Conservation (phyloP, 1,140 invertebrate species). For the Teleogryllus occipitalis region DNA sequence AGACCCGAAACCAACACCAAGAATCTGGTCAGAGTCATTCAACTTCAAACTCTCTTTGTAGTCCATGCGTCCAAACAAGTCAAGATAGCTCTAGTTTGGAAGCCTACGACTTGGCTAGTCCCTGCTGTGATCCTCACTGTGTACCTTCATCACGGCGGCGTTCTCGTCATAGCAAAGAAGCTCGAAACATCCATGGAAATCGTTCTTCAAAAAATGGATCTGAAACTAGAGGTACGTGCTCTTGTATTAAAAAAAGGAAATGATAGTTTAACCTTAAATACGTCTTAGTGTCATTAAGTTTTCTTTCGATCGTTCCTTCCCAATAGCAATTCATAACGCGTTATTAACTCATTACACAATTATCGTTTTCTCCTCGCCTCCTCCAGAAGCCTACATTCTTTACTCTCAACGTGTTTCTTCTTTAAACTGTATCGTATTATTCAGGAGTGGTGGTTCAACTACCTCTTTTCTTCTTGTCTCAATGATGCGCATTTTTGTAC, state of each 20-base stretch:
- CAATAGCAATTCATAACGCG: too few species aligned
- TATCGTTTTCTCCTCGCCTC: too few species aligned
- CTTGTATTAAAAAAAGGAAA: not conserved
- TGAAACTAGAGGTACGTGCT: conserved; percentile 4
- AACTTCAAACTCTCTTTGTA: conserved; percentile 52
- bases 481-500: too few species aligned
- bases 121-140: conserved; percentile 74
- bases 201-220: conserved; percentile 5
- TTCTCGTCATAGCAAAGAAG: conserved; percentile 49
- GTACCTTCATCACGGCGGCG: conserved; percentile 62
- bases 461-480: too few species aligned
- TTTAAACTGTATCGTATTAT: too few species aligned
- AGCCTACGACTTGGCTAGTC: conserved; percentile 72
- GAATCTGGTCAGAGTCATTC: not conserved
- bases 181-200: conserved; percentile 31
- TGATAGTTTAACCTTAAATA: too few species aligned
- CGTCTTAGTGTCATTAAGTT: too few species aligned
- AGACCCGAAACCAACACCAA: conserved; percentile 24
- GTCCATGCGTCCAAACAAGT: conserved; percentile 56
- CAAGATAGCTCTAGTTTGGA: conserved; percentile 64
- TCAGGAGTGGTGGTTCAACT: too few species aligned
- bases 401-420: too few species aligned
- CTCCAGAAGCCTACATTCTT: too few species aligned
- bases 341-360: too few species aligned
- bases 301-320: too few species aligned